phyloP scores from a whole-genome alignment of 2,888 invertebrate genomes.

The Lycaena phlaeas region DNA sequence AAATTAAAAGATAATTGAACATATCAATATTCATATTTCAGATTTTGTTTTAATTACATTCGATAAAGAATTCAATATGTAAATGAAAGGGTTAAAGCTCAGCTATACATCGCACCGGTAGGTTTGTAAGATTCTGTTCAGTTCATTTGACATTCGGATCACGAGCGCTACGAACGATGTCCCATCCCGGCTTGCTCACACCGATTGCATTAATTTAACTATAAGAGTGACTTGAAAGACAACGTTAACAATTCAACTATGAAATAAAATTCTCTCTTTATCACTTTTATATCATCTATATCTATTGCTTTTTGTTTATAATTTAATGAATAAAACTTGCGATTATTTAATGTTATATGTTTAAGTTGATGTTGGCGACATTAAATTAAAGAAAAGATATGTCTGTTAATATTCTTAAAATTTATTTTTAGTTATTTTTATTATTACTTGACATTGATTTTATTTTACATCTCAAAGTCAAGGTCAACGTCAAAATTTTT shows the following conservation, averaged over 20 bases:
- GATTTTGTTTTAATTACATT: too few species aligned
- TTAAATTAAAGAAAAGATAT: too few species aligned
- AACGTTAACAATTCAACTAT: slow-evolving; percentile 24
- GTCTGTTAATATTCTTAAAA: too few species aligned
- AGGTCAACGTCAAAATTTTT: too few species aligned
- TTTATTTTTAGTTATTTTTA: too few species aligned
- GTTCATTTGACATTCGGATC: slow-evolving; percentile 61
- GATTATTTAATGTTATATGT: too few species aligned
- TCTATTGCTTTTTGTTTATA: not conserved
- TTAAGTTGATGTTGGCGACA: too few species aligned
- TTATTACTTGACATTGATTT: too few species aligned
- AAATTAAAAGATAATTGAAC: too few species aligned
- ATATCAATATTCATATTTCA: too few species aligned
- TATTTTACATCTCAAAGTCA: too few species aligned
- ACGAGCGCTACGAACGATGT: slow-evolving; percentile 64
- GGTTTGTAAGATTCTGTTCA: slow-evolving; percentile 30
- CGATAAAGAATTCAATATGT: slow-evolving; percentile 65
- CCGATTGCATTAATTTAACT: slow-evolving; percentile 70
- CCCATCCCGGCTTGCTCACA: slow-evolving; percentile 61
- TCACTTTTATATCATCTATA: not conserved
- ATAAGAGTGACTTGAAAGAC: slow-evolving; percentile 68
- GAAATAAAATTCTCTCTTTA: not conserved
- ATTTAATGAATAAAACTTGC: too few species aligned
- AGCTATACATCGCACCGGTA: slow-evolving; percentile 16
- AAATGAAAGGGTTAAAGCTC: slow-evolving; percentile 35